phyloP scores from a whole-genome alignment of 2,888 invertebrate genomes.

The Acholoe squamosa region DNA sequence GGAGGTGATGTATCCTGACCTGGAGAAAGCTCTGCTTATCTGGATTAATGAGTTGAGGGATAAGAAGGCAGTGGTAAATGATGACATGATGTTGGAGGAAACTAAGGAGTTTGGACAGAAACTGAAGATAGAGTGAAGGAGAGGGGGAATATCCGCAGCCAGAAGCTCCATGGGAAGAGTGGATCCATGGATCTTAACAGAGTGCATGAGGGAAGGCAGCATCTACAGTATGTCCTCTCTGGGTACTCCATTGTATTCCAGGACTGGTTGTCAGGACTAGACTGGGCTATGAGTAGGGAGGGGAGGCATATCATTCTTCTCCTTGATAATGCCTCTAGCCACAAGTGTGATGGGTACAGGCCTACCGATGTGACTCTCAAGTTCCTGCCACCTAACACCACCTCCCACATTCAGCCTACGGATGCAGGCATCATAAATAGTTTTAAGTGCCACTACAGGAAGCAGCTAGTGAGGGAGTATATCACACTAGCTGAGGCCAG shows the following conservation, averaged over 20 bases:
- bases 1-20: too few relatives aligned
- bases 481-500: slow-evolving; percentile 64
- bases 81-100: slow-evolving; percentile 47
- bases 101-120: background rate
- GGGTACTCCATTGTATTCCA: slow-evolving; percentile 66
- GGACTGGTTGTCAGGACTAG: slow-evolving; percentile 66
- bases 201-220: background rate
- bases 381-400: slow-evolving; percentile 71
- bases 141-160: background rate
- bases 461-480: slow-evolving; percentile 61
- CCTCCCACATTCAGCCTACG: slow-evolving; percentile 69
- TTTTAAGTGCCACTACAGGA: slow-evolving; percentile 67
- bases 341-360: slow-evolving; percentile 34
- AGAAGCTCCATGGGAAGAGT: background rate
- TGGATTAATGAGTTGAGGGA: background rate
- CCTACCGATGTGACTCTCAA: slow-evolving; percentile 66
- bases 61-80: background rate
- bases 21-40: background rate
- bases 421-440: slow-evolving; percentile 69
- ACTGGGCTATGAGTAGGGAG: slow-evolving; percentile 60
- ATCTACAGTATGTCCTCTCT: slow-evolving; percentile 36
- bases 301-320: slow-evolving; percentile 64
- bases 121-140: background rate
- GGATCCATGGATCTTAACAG: background rate
- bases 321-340: slow-evolving; percentile 69